Conservation (phyloP, 2,888 invertebrate species). For the Branchipolynoe longqiensis region DNA sequence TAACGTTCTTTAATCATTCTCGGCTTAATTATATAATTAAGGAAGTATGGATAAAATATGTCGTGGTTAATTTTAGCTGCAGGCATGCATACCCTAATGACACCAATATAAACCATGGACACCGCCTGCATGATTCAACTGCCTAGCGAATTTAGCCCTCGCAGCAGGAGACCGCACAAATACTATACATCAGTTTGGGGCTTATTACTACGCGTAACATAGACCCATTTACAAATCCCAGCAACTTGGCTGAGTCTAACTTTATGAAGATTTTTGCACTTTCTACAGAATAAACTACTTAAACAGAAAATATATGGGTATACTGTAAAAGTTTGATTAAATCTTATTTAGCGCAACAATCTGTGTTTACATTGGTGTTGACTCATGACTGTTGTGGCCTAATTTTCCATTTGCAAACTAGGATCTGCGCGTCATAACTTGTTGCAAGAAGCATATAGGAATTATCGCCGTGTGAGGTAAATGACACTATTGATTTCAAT, state of each 20-base stretch:
- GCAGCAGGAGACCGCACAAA: slow-evolving; percentile 2
- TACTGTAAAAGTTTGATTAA: neutral
- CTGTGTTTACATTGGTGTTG: slow-evolving; percentile 37
- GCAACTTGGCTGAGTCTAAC: no score
- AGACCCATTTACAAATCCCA: neutral
- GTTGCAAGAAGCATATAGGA: no score
- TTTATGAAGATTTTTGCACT: neutral
- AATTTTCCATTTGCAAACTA: slow-evolving; percentile 13
- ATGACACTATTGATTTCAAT: neutral
- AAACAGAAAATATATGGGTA: no score
- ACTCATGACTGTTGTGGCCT: no score
- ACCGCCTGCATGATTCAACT: neutral
- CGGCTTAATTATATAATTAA: no score
- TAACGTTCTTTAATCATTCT: no score
- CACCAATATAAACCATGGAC: no score
- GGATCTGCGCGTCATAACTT: slow-evolving; percentile 42
- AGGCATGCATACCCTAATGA: no score
- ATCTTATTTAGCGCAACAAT: neutral
- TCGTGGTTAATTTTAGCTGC: no score
- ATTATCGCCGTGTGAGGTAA: slow-evolving; percentile 7
- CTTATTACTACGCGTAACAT: slow-evolving; percentile 25
- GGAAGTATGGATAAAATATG: no score
- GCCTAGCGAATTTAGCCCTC: neutral
- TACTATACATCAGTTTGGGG: neutral
- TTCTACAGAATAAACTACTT: no score